Conservation (phyloP, 1,140 invertebrate genomes). For the Marisa cornuarietis region DNA sequence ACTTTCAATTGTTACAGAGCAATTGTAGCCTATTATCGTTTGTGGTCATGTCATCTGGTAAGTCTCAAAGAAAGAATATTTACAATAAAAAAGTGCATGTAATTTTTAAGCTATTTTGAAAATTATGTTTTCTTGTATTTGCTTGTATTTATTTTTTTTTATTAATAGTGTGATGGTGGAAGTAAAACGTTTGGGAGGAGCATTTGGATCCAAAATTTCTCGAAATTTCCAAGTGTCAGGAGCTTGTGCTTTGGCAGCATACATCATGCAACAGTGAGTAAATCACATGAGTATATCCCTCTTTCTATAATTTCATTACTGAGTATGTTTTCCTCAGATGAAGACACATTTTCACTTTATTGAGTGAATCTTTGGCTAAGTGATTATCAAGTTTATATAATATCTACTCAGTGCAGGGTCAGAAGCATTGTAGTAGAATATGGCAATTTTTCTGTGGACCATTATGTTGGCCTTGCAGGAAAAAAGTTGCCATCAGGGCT, state of each 20-base stretch:
- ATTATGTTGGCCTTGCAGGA: too few relatives aligned
- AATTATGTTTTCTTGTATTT: not conserved
- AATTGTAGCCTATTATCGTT: not conserved
- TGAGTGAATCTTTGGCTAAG: too few relatives aligned
- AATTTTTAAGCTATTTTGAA: not conserved
- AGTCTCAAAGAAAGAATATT: not conserved
- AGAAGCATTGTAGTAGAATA: too few relatives aligned
- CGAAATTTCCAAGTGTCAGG: slow-evolving; percentile 42
- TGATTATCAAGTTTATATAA: too few relatives aligned
- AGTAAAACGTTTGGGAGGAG: slow-evolving; percentile 59
- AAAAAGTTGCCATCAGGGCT: too few relatives aligned
- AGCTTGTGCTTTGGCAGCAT: slow-evolving; percentile 59
- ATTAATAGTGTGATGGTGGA: slow-evolving; percentile 38
- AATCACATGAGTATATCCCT: not conserved
- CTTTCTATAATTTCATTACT: not conserved
- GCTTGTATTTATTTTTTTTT: slow-evolving; percentile 7
- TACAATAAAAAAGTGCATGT: not conserved
- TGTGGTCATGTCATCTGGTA: not conserved
- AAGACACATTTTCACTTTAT: too few relatives aligned
- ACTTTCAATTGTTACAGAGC: not conserved
- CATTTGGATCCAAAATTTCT: slow-evolving; percentile 60
- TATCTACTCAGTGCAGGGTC: too few relatives aligned
- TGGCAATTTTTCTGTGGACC: too few relatives aligned
- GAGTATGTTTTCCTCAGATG: too few relatives aligned
- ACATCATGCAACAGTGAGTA: slow-evolving; percentile 37